These are phyloP conservation scores for Pseudochromis fuscus DNA, from an alignment of 2,797 vertebrate genomes.

Conservation along the genomic window DNA sequence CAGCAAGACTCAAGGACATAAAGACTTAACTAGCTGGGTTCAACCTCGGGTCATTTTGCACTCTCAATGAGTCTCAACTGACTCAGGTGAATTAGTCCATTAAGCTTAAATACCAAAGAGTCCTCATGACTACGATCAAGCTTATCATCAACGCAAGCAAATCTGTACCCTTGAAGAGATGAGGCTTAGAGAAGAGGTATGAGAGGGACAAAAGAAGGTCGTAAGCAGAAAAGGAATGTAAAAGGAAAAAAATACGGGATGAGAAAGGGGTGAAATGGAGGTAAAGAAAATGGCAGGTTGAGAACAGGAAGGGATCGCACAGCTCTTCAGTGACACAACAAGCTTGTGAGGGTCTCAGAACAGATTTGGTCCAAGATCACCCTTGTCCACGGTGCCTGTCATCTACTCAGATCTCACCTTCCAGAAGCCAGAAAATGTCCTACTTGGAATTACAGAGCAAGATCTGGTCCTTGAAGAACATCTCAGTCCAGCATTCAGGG, in stretches of 20 bases:
- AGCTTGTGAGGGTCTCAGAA: conserved; percentile 40
- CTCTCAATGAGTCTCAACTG: conserved; percentile 48
- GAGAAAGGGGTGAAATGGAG: conserved; percentile 17
- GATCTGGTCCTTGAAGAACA: conserved; percentile 35
- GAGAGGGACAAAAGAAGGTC: conserved; percentile 26
- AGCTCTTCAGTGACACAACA: conserved; percentile 58
- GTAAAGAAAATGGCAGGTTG: conserved; percentile 3
- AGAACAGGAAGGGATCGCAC: conserved; percentile 37
- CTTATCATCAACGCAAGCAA: conserved; percentile 59
- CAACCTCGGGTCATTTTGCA: conserved; percentile 63
- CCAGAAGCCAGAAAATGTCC: conserved; percentile 42
- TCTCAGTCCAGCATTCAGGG: conserved; percentile 31
- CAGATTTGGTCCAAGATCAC: conserved; percentile 55
- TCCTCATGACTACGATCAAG: conserved; percentile 57
- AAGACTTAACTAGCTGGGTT: conserved; percentile 63
- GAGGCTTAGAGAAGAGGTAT: conserved; percentile 25
- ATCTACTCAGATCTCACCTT: conserved; percentile 29
- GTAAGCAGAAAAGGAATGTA: conserved; percentile 18
- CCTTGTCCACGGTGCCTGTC: conserved; percentile 10
- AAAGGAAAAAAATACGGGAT: conserved; percentile 23
- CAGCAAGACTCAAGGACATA: conserved; percentile 59
- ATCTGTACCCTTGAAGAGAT: conserved; percentile 62
- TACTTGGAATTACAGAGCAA: conserved; percentile 22
- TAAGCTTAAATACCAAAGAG: conserved; percentile 63
- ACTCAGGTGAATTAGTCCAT: conserved; percentile 66